Conservation (phyloP, 2,113 vertebrate species). For the Micromys minutus region DNA sequence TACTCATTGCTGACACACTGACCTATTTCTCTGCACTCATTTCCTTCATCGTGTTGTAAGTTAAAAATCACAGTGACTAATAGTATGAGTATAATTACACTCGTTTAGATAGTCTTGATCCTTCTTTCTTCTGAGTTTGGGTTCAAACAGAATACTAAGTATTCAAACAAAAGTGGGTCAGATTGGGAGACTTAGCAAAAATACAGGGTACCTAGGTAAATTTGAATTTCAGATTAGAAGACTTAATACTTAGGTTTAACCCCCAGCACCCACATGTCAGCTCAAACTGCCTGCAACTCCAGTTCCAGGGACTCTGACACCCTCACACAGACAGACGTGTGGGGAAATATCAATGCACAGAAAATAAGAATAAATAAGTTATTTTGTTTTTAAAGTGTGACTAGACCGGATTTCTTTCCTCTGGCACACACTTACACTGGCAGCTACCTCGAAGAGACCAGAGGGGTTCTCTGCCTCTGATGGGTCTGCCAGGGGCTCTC, state of each 20-base stretch:
- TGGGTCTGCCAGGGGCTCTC: background rate
- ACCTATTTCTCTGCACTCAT: background rate
- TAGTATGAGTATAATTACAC: background rate
- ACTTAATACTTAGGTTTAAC: background rate
- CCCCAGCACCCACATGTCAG: no score
- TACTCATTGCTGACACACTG: background rate
- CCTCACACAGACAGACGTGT: no score
- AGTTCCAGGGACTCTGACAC: no score
- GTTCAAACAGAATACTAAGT: background rate
- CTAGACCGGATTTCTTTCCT: background rate
- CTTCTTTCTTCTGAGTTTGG: background rate
- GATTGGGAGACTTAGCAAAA: background rate
- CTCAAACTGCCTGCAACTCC: no score
- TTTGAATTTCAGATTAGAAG: background rate
- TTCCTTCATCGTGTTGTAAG: background rate
- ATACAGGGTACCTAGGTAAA: background rate
- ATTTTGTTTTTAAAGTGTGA: background rate
- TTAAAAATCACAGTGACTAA: background rate
- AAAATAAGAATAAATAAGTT: no score
- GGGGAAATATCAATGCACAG: no score
- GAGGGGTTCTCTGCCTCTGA: background rate
- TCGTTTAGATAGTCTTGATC: background rate
- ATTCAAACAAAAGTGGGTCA: background rate
- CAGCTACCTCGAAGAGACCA: background rate
- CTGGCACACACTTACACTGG: background rate